Base-by-base conservation (phyloP, 1,140 invertebrate genomes). In the Aphaenogaster rudis region DNA sequence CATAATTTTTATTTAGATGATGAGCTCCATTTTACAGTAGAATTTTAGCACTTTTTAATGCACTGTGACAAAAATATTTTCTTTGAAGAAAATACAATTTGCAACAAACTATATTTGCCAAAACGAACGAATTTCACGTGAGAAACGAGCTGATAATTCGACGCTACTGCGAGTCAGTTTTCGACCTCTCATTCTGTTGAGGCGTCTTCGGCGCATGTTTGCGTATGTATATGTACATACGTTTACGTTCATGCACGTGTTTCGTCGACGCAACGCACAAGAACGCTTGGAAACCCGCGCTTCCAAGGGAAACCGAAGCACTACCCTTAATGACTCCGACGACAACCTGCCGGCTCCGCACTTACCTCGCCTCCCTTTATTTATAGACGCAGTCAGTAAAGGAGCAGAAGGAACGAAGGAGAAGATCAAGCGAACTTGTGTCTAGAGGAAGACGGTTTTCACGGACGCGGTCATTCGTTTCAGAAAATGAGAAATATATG, bases 281-380 rank as follows among this genome's bases (percentile, higher is more conserved):
- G 21, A 54, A 52, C 11, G n/a, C 86, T 48, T 36, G 28, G 33
- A 79, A 85, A 86, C 63, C 59, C 48, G 64, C 21, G 72, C 78
- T 88, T 84, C 63, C 86, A 87, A 88, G 90, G 78, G 79, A 91
- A 91, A 91, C 90, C 88, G 81, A 91, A 93, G 92, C 92, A 93
- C 92, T 93, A 93, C 91, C 92, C 88, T 92, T 93, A 93, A 93
- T 93, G 92, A 93, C 92, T 92, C 88, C 72, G 91, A 89, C 90
- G 92, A 93, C 90, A 91, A 88, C 89, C 85, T 84, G 88, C 74
- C 67, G 86, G 64, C 79, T 89, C 91, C 87, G 86, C 86, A 84
- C 90, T 91, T 91, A 88, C 89, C 88, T 93, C 87, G 86, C 90
- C 89, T 92, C 90, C 88, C 90, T 88, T 91, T 90, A 91, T 91